Percentiles rank a stretch among this genome's conserved stretches.
Conservation (phyloP, 2,113 vertebrate species). For the Zootoca vivipara region DNA sequence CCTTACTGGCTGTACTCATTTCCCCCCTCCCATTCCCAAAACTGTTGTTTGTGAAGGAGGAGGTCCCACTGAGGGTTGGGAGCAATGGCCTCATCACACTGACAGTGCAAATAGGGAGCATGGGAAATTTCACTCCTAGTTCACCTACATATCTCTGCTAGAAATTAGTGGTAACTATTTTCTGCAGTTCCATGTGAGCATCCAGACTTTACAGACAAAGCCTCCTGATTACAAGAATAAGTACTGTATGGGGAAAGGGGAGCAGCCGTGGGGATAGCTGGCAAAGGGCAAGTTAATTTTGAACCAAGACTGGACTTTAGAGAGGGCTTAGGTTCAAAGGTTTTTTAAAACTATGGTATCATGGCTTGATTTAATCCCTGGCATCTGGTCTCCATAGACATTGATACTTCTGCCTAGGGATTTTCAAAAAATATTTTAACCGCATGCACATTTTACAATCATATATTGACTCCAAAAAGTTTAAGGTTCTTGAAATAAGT, state of each 20-base stretch:
- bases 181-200: background rate
- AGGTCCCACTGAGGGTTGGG: background rate
- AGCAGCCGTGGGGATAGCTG: background rate
- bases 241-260: background rate
- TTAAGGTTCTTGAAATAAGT: background rate
- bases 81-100: background rate
- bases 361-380: background rate
- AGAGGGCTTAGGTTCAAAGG: too few species aligned
- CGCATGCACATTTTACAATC: background rate
- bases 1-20: background rate
- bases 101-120: background rate
- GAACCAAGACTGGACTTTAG: background rate
- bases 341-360: background rate
- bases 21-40: background rate
- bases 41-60: background rate
- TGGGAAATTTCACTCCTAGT: background rate
- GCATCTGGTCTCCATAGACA: background rate
- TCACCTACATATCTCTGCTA: background rate
- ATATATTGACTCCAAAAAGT: background rate
- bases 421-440: background rate
- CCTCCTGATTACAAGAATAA: background rate
- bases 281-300: background rate
- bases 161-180: background rate
- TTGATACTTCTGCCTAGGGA: background rate
- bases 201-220: background rate